A percentile compares a stretch with the other conserved stretches of the same genome.
These are phyloP conservation scores for Ormyrus thymus DNA, from an alignment of 2,888 invertebrate genomes.

Conservation along the genomic window DNA sequence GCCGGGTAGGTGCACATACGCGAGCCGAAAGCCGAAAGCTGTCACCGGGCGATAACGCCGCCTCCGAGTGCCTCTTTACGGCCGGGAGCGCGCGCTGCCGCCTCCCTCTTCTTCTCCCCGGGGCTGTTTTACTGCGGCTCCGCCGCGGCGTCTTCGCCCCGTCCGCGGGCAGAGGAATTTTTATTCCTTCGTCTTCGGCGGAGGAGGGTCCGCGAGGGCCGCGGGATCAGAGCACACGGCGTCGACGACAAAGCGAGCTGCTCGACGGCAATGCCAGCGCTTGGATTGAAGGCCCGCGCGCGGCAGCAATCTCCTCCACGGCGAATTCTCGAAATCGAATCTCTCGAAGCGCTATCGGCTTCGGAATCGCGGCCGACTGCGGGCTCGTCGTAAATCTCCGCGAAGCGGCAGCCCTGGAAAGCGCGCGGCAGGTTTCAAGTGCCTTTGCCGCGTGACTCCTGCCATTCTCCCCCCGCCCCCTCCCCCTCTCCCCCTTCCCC, in stretches of 20 bases:
- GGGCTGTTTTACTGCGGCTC: too few species aligned
- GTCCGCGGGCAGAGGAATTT: too few species aligned
- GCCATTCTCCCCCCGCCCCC: background rate
- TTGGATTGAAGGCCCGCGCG: background rate
- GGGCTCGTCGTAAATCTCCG: too few species aligned
- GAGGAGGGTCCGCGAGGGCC: too few species aligned
- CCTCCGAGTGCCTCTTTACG: conserved; percentile 22
- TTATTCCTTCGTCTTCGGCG: too few species aligned
- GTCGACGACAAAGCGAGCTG: too few species aligned
- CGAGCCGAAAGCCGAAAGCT: background rate
- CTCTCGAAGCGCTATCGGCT: conserved; percentile 22
- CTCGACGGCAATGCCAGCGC: too few species aligned
- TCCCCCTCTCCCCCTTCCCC: too few species aligned
- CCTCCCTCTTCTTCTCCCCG: background rate
- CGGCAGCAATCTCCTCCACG: background rate
- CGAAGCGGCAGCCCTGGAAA: too few species aligned
- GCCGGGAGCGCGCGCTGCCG: background rate
- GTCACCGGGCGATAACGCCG: conserved; percentile 33
- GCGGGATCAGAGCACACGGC: too few species aligned
- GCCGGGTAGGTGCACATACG: background rate
- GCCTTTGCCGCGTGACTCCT: background rate
- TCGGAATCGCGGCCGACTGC: background rate
- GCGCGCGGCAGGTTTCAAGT: too few species aligned
- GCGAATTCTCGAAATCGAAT: conserved; percentile 2
- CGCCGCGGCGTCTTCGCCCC: too few species aligned